phyloP scores from a whole-genome alignment of 2,888 invertebrate species.

The Cyaniris semiargus region DNA sequence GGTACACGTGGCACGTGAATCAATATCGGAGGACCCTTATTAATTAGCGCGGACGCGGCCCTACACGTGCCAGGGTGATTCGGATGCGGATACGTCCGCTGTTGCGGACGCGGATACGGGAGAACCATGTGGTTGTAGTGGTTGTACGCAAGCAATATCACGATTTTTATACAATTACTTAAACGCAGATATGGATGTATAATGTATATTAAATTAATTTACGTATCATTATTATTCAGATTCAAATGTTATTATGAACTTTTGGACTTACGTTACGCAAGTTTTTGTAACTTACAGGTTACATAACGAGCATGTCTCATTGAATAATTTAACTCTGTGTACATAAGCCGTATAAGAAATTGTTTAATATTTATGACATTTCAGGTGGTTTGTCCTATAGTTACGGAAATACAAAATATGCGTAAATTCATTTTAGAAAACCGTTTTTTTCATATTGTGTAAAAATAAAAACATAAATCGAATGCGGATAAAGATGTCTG shows the following conservation, averaged over 20 bases:
- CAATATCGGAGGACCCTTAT: constrained; percentile 79
- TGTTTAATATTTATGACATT: background rate
- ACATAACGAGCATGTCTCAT: background rate
- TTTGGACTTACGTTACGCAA: too few species aligned
- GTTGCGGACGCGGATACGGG: background rate
- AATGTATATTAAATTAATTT: too few species aligned
- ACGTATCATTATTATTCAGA: too few species aligned
- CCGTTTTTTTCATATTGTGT: background rate
- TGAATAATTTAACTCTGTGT: too few species aligned
- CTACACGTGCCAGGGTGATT: constrained; percentile 42
- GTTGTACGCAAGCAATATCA: background rate
- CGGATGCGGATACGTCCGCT: background rate
- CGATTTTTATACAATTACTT: background rate
- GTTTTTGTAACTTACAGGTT: too few species aligned
- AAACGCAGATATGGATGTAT: too few species aligned
- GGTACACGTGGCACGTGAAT: constrained; percentile 69
- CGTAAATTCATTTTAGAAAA: too few species aligned
- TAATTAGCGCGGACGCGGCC: constrained; percentile 75
- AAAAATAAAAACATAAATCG: background rate
- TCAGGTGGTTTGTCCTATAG: background rate
- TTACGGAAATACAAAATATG: background rate
- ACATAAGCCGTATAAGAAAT: too few species aligned
- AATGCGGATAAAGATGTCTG: background rate
- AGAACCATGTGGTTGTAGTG: background rate
- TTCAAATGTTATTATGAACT: too few species aligned